phyloP scores from a whole-genome alignment of 2,113 vertebrate species.

The Pterocles orientalis region DNA sequence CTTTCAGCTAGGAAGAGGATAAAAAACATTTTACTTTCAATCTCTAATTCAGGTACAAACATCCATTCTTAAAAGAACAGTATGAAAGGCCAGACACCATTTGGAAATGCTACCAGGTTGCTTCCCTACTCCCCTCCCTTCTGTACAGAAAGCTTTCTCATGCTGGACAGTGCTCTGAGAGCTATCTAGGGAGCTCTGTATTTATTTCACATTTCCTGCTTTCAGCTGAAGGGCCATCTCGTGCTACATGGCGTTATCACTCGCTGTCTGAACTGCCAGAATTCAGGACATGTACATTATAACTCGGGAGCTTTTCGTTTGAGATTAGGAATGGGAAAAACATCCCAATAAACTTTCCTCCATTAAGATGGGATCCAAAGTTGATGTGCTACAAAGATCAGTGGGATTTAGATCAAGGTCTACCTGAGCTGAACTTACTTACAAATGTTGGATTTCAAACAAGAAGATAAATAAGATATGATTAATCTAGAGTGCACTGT shows the following conservation, averaged over 20 bases:
- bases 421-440: not conserved
- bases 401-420: not conserved
- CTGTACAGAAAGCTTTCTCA: not conserved
- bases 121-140: not conserved
- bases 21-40: not conserved
- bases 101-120: not conserved
- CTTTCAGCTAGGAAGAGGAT: not conserved
- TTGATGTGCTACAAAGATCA: not conserved
- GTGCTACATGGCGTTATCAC: not conserved
- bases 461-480: not conserved
- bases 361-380: not conserved
- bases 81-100: not conserved
- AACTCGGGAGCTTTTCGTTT: not conserved
- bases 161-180: rapidly evolving
- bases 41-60: not conserved
- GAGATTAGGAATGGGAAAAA: not conserved
- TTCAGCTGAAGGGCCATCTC: not conserved
- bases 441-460: not conserved
- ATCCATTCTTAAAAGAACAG: rapidly evolving
- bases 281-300: not conserved
- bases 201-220: not conserved
- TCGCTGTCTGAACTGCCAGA: not conserved
- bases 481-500: not conserved
- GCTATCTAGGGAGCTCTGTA: not conserved
- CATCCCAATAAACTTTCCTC: not conserved